Percentiles rank a stretch among this genome's conserved stretches.
phyloP scores from a whole-genome alignment of 2,888 invertebrate species.

The Nomada ruficornis region DNA sequence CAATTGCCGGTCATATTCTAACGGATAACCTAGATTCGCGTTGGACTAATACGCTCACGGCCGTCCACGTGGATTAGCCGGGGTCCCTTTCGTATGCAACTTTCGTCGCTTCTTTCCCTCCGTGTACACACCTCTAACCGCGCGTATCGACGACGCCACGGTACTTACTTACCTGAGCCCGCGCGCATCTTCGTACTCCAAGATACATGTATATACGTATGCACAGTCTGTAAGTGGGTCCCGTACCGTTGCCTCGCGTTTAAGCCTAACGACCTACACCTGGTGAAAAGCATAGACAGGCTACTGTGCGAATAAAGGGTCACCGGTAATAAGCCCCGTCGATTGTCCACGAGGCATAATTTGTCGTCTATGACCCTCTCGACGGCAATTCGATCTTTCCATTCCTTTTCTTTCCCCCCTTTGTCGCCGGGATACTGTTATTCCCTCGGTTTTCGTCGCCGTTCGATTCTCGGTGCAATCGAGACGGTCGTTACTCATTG shows the following conservation, averaged over 20 bases:
- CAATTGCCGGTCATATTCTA: constrained; percentile 76
- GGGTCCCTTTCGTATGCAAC: constrained; percentile 80
- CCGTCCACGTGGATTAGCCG: constrained; percentile 70
- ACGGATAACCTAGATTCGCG: constrained; percentile 81
- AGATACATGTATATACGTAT: constrained; percentile 3
- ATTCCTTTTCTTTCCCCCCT: no score
- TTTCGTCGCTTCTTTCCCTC: constrained; percentile 77
- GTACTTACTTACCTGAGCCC: not conserved
- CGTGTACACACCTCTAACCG: constrained; percentile 64
- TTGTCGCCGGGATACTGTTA: no score
- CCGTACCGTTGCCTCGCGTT: constrained; percentile 56
- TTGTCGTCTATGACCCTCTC: no score
- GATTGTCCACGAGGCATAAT: not conserved
- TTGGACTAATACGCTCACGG: constrained; percentile 71
- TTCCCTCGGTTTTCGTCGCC: no score
- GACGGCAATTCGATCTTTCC: no score
- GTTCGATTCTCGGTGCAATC: no score
- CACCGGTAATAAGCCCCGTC: not conserved
- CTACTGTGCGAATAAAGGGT: constrained; percentile 26
- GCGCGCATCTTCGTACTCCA: constrained; percentile 33
- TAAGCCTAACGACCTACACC: constrained; percentile 33
- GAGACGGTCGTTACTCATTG: no score
- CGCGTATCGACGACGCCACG: constrained; percentile 47
- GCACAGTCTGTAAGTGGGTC: constrained; percentile 60
- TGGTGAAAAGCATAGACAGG: constrained; percentile 10